A percentile compares a stretch with the other conserved stretches of the same genome.
Conservation (phyloP, 2,797 vertebrate genomes). For the Myripristis murdjan region DNA sequence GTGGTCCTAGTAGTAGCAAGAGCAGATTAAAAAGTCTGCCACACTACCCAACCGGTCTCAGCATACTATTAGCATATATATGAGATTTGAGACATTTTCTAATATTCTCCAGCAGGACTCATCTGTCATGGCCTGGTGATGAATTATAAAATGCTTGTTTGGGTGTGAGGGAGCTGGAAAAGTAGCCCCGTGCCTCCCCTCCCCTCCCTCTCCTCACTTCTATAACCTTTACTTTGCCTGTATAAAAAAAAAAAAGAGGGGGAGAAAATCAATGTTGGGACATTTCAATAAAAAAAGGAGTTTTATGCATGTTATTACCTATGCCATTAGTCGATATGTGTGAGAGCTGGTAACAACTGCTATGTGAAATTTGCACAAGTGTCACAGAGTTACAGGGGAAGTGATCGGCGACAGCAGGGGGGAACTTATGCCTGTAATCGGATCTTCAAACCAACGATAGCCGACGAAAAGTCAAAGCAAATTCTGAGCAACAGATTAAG, state of each 20-base stretch:
- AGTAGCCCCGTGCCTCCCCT: conserved; percentile 70
- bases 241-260: conserved; percentile 15
- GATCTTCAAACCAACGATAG: conserved; percentile 6
- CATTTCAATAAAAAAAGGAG: conserved; percentile 69
- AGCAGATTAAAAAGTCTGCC: conserved; percentile 98
- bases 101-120: conserved; percentile 99
- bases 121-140: conserved; percentile 99
- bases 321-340: conserved; percentile 47
- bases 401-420: conserved; percentile 23
- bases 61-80: conserved; percentile 99
- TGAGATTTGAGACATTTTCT: conserved; percentile 99
- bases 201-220: conserved; percentile 76
- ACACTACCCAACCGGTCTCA: conserved; percentile 91
- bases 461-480: neutral
- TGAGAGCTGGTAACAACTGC: conserved; percentile 34
- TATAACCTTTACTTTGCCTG: conserved; percentile 81
- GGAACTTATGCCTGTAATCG: conserved; percentile 1
- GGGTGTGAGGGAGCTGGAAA: conserved; percentile 83
- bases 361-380: conserved; percentile 32
- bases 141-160: conserved; percentile 99
- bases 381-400: conserved; percentile 40
- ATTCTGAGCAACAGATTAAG: neutral
- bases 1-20: conserved; percentile 88
- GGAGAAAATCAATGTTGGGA: conserved; percentile 61
- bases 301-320: conserved; percentile 67